Conservation (phyloP, 2,888 invertebrate species). For the Trichopoda pennipes region DNA sequence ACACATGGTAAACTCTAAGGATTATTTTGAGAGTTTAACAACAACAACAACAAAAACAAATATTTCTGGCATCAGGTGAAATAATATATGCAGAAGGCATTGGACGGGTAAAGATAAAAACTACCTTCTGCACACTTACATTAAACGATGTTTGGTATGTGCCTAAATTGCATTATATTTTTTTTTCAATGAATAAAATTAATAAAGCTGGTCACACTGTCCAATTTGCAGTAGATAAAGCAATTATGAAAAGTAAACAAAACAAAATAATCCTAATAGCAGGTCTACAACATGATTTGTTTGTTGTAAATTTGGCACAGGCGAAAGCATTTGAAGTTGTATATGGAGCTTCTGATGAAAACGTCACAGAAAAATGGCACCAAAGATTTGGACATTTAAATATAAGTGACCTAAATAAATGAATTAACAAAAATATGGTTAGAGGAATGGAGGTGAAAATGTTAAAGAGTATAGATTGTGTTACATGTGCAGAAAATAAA, state of each 20-base stretch:
- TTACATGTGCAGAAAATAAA: constrained; percentile 52
- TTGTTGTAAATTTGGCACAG: constrained; percentile 22
- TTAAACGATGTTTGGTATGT: constrained; percentile 50
- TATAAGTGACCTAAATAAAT: constrained; percentile 31
- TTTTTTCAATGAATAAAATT: constrained; percentile 48
- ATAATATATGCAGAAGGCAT: constrained; percentile 17
- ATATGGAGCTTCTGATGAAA: constrained; percentile 9
- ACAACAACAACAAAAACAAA: constrained; percentile 26
- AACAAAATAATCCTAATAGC: constrained; percentile 30
- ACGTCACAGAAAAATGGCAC: constrained; percentile 35
- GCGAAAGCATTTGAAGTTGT: neutral
- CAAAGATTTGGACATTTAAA: constrained; percentile 42
- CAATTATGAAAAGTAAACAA: constrained; percentile 37
- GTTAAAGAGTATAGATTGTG: constrained; percentile 22
- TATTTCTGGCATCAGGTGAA: constrained; percentile 41
- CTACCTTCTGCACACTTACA: constrained; percentile 22
- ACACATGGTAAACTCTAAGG: constrained; percentile 44
- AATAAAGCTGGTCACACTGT: constrained; percentile 38
- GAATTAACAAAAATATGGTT: constrained; percentile 30
- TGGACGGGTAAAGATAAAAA: constrained; percentile 22
- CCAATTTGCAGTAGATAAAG: constrained; percentile 12
- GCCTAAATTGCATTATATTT: constrained; percentile 51
- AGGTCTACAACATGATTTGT: constrained; percentile 20
- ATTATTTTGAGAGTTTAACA: constrained; percentile 18
- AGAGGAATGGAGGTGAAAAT: constrained; percentile 17